Percentiles rank a stretch among this genome's conserved stretches.
Conservation (phyloP, 2,797 vertebrate genomes). For the Enteromius viviparus region DNA sequence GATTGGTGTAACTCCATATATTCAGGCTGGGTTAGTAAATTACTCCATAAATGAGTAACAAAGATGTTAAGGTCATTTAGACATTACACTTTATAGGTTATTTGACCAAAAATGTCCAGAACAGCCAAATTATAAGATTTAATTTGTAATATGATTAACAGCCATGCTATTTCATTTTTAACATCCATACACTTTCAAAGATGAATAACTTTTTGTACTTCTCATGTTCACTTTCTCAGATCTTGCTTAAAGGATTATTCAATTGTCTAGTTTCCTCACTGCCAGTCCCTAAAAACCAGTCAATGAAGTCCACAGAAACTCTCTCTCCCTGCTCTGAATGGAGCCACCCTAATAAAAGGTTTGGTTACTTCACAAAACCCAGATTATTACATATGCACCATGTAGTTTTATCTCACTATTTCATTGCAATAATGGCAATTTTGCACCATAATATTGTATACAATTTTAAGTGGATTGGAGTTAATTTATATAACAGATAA, state of each 20-base stretch:
- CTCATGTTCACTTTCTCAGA: neutral
- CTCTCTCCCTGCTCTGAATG: conserved; percentile 78
- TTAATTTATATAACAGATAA: neutral
- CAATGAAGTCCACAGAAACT: conserved; percentile 78
- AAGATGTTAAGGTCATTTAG: neutral
- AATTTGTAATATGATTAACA: neutral
- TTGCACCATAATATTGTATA: neutral
- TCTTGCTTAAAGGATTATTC: conserved; percentile 54
- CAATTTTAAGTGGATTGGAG: neutral
- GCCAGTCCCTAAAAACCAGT: conserved; percentile 65
- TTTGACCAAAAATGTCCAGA: neutral
- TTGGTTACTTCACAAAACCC: neutral
- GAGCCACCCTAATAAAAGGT: conserved; percentile 78
- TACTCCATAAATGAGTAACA: neutral
- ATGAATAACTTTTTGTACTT: neutral
- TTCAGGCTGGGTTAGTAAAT: neutral
- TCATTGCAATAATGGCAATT: neutral
- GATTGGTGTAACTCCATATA: neutral
- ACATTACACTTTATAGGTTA: neutral
- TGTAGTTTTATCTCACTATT: neutral
- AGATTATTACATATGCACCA: neutral
- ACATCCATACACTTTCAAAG: neutral
- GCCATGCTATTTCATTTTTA: neutral
- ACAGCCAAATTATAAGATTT: neutral
- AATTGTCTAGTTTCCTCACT: conserved; percentile 38